A percentile compares a stretch with the other conserved stretches of the same genome.
These are phyloP conservation scores for Pavo muticus DNA, from an alignment of 2,113 vertebrate species.

Conservation along the genomic window DNA sequence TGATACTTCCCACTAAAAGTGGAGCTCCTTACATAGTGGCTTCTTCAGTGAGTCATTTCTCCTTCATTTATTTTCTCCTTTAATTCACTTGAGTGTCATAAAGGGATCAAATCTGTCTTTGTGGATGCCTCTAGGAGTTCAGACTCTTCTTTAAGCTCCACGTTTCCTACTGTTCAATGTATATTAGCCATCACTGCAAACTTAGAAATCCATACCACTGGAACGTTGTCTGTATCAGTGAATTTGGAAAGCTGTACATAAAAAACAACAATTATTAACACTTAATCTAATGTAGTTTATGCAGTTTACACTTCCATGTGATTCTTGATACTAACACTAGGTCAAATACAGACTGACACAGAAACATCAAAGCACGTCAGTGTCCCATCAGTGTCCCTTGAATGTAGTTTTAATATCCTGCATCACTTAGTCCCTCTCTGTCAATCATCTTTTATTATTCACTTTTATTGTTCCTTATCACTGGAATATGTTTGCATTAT, in stretches of 20 bases:
- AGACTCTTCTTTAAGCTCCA: neutral
- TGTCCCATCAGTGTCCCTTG: neutral
- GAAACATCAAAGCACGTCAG: neutral
- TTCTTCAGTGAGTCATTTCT: neutral
- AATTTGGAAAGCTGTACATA: neutral
- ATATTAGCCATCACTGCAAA: neutral
- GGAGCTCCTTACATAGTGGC: neutral
- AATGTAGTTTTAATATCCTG: neutral
- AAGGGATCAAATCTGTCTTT: neutral
- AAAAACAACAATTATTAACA: neutral
- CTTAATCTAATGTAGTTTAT: neutral
- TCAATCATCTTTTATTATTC: neutral
- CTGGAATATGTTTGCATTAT: neutral
- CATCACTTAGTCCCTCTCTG: neutral
- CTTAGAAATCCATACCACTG: neutral
- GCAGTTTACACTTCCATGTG: neutral
- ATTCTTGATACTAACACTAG: neutral
- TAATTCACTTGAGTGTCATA: neutral
- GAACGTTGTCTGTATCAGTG: rapidly evolving
- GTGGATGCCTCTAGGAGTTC: neutral
- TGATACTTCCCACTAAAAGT: neutral
- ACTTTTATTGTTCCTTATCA: neutral
- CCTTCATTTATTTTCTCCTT: neutral
- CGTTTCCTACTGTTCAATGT: neutral
- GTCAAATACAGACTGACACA: neutral